Evolutionary conservation across 2,797 vertebrate genomes (phyloP).

Genomic region (Simalia tracyae): DNA sequence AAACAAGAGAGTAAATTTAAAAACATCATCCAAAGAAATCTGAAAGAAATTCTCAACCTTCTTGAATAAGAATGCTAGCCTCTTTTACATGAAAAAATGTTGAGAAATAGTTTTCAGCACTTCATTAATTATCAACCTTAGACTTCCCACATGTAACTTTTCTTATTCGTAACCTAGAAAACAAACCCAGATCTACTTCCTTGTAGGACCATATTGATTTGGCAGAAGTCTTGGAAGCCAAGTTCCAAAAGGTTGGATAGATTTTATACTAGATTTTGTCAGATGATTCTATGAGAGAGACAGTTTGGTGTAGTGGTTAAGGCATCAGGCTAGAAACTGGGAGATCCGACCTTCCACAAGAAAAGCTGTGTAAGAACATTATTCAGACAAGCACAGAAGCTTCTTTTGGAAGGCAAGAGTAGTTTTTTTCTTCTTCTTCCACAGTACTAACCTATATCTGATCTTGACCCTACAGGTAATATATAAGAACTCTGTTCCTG

Average conservation of each 20-base stretch:
- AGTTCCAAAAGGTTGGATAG: neutral
- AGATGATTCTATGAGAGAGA: neutral
- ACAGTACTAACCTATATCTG: neutral
- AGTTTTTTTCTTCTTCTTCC: neutral
- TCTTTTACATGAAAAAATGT: neutral
- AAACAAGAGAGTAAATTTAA: neutral
- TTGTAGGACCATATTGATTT: conserved; percentile 60
- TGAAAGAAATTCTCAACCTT: neutral
- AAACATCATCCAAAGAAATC: neutral
- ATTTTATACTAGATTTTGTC: neutral
- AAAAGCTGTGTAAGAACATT: too few relatives aligned
- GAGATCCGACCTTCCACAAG: neutral
- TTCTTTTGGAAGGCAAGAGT: neutral
- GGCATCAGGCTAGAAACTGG: neutral
- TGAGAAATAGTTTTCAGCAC: neutral
- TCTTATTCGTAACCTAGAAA: conserved; percentile 58
- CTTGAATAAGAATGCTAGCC: neutral
- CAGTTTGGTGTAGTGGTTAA: neutral
- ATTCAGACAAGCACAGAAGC: neutral
- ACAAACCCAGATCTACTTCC: conserved; percentile 61
- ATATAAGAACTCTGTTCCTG: neutral
- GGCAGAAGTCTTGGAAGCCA: neutral
- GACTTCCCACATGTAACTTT: neutral
- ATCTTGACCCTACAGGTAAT: neutral
- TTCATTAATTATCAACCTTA: neutral